phyloP scores from a whole-genome alignment of 2,888 invertebrate species.

The Orthosia cruda region DNA sequence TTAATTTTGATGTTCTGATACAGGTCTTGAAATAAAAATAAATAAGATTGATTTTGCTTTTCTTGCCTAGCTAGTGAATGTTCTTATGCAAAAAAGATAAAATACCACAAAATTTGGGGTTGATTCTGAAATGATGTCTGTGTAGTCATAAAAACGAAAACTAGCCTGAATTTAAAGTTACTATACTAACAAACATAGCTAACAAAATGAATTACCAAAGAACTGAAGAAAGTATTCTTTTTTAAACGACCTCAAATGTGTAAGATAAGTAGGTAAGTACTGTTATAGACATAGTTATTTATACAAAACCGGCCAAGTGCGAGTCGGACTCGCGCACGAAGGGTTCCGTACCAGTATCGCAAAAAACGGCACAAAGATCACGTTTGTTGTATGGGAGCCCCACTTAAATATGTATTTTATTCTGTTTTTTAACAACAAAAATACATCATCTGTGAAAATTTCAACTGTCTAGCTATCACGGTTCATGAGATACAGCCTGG shows the following conservation, averaged over 20 bases:
- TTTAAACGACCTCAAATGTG: not conserved
- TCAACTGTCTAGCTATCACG: no score
- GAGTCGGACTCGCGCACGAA: no score
- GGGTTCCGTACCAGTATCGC: no score
- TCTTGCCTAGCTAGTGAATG: not conserved
- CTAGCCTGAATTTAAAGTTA: no score
- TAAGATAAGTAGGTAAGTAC: not conserved
- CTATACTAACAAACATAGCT: not conserved
- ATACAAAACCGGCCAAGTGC: no score
- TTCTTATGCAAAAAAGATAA: not conserved
- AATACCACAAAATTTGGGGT: not conserved
- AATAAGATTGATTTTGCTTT: not conserved
- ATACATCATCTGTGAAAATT: no score
- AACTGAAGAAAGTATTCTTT: not conserved
- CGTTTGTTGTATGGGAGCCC: no score
- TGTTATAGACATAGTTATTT: not conserved
- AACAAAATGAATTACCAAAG: not conserved
- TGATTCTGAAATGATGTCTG: not conserved
- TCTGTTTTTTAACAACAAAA: no score
- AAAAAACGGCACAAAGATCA: no score
- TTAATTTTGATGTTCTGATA: conserved; percentile 1
- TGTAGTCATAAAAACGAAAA: not conserved
- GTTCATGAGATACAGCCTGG: no score
- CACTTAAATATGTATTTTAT: no score
- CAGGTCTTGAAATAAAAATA: not conserved